phyloP scores from a whole-genome alignment of 2,113 vertebrate species.

The Antigone vipio region DNA sequence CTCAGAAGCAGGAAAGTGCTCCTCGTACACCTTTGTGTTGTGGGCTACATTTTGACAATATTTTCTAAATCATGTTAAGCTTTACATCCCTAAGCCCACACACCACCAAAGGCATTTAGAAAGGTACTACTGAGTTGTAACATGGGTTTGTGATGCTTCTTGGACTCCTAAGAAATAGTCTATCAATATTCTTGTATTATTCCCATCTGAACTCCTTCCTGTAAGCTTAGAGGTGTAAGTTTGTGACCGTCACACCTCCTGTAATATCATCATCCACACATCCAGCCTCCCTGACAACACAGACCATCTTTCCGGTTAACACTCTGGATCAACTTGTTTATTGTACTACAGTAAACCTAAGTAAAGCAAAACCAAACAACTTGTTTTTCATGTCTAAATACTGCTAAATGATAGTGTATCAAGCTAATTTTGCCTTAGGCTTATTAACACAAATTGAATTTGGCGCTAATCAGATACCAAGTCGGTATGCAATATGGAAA shows the following conservation, averaged over 20 bases:
- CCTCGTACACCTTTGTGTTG: not conserved
- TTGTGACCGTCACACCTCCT: not conserved
- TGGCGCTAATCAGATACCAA: conserved; percentile 46
- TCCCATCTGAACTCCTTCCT: not conserved
- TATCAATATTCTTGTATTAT: rapidly evolving
- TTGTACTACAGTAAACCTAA: not conserved
- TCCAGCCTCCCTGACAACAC: not conserved
- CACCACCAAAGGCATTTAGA: not conserved
- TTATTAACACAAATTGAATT: conserved; percentile 66
- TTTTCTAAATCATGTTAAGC: not conserved
- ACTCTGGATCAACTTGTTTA: conserved; percentile 11
- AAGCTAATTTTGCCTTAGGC: conserved; percentile 61
- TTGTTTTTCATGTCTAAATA: conserved; percentile 47
- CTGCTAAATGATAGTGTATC: conserved; percentile 66
- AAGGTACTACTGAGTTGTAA: not conserved
- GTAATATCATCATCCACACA: not conserved
- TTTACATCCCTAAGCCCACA: not conserved
- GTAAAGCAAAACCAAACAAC: not conserved
- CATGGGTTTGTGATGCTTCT: not conserved
- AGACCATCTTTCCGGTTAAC: not conserved
- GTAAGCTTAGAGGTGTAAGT: not conserved
- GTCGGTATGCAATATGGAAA: conserved; percentile 52
- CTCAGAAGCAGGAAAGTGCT: not conserved
- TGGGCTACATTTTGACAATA: not conserved
- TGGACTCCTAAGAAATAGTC: not conserved